Base-by-base conservation (phyloP, 2,888 invertebrate genomes). In the Eilema caniola region DNA sequence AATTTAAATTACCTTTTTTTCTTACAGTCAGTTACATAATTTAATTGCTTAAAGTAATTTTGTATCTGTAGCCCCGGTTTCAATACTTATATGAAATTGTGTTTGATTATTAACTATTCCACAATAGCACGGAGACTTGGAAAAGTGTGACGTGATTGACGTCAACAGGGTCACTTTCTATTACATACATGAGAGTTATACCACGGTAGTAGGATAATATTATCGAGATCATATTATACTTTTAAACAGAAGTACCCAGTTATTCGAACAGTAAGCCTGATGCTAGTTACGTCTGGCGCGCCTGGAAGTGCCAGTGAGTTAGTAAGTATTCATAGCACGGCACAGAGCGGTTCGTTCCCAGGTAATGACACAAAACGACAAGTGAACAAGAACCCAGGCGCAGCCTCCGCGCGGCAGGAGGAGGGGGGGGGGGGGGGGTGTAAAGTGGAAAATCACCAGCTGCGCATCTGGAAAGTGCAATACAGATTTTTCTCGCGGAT, bases 391-490 rank as follows among this genome's bases (percentile, higher is more conserved):
- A 41, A 41, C 23, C 37, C 41, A 1, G 23, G 14, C 3, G 23
- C 4, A 20, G 41, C 14, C 23, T 0, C 24, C 10, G 12, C 14
- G 23, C 14, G 16, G 4, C 20, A 20, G 25, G 20, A 1, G 24
- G 20, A 16, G 41, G 24, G 25, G 24, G 11, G 23, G 4, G 41
- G 60, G 23, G n/a, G 65, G 23, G 47, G 47, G 53, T 24, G 16
- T 24, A 74, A 82, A 82, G 79, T 81, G 81, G 82, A 71, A 84
- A 86, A 86, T 85, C 84, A 84, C 80, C 75, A 81, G 72, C 79
- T 84, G 83, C 85, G 86, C 86, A 87, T 83, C 83, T 82, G 82
- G 76, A 79, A 76, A 76, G 76, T 80, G 85, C 86, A 82, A 83
- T 80, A 82, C 78, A 83, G 84, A 85, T 84, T 86, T 83, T 79